Conservation (phyloP, 2,113 vertebrate species). For the Gymnobelideus leadbeateri region DNA sequence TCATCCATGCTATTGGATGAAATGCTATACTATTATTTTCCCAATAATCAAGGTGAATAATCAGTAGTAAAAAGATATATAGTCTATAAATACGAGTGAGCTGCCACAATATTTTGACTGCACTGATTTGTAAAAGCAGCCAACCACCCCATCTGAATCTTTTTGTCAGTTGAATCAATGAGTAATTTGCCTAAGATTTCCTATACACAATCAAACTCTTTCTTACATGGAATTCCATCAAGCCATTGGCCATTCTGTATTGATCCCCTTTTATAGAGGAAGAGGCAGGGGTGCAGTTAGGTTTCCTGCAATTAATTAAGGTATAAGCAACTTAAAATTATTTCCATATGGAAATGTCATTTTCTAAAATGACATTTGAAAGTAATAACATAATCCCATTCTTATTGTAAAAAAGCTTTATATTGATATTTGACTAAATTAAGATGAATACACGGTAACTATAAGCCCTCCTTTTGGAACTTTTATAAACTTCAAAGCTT, state of each 20-base stretch:
- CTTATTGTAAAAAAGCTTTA: neutral
- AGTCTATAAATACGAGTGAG: neutral
- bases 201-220: neutral
- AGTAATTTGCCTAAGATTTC: constrained; percentile 1
- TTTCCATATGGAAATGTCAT: constrained; percentile 35
- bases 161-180: constrained; percentile 23
- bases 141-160: neutral
- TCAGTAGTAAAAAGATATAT: neutral
- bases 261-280: neutral
- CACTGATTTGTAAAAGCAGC: neutral
- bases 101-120: neutral
- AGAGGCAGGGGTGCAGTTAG: neutral
- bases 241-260: constrained; percentile 30
- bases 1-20: neutral
- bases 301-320: neutral
- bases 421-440: constrained; percentile 57
- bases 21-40: neutral
- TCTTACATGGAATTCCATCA: constrained; percentile 10
- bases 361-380: constrained; percentile 47
- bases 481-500: constrained; percentile 56
- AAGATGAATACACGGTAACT: neutral
- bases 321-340: constrained; percentile 24
- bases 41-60: neutral
- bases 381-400: neutral
- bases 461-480: constrained; percentile 4